These are phyloP conservation scores for Argynnis bischoffii DNA, from an alignment of 2,888 invertebrate genomes.

Conservation along the genomic window DNA sequence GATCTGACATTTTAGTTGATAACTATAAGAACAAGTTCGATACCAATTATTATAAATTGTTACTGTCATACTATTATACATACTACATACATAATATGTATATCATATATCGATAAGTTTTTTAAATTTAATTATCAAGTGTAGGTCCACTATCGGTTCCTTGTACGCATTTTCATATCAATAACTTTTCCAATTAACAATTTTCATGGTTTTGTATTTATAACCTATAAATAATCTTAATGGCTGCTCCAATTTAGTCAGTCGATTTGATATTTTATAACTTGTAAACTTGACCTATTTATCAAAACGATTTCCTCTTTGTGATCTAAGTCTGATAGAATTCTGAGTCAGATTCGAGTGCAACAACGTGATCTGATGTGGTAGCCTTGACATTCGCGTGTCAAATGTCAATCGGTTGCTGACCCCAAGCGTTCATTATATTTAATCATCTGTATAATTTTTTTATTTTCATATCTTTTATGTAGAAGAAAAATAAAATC, in stretches of 20 bases:
- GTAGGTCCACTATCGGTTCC: no score
- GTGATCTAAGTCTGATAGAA: constrained; percentile 16
- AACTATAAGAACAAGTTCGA: constrained; percentile 22
- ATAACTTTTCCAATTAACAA: no score
- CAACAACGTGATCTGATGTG: constrained; percentile 10
- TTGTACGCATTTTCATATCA: no score
- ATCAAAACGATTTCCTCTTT: constrained; percentile 7
- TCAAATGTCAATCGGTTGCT: constrained; percentile 76
- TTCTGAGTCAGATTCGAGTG: constrained; percentile 9
- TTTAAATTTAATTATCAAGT: no score
- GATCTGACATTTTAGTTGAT: constrained; percentile 37
- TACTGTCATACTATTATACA: constrained; percentile 10
- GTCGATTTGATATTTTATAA: constrained; percentile 9
- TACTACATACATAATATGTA: background rate
- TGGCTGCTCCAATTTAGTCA: background rate
- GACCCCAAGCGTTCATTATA: constrained; percentile 31
- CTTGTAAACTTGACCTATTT: constrained; percentile 8
- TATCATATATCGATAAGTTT: no score
- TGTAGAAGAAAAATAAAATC: no score
- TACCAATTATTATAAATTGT: constrained; percentile 18
- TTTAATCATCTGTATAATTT: constrained; percentile 7
- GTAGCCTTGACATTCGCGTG: constrained; percentile 51
- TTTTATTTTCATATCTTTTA: no score
- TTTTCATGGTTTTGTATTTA: background rate
- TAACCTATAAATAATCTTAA: background rate